Conservation (phyloP, 2,888 invertebrate genomes). For the Fissipunctia ypsillon region DNA sequence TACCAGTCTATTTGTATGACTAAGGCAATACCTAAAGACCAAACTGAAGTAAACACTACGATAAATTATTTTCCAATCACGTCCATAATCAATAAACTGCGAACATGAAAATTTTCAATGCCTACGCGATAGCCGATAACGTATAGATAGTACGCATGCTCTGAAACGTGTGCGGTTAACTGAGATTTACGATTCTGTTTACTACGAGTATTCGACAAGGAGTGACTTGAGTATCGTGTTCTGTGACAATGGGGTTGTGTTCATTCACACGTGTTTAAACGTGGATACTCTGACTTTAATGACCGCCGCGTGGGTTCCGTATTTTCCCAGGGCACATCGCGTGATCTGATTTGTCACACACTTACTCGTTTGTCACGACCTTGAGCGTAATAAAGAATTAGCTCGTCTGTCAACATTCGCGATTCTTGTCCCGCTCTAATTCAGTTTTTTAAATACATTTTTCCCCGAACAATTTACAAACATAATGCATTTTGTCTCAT, state of each 20-base stretch:
- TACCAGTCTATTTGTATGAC: slow-evolving; percentile 24
- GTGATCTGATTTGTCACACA: slow-evolving; percentile 47
- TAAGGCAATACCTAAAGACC: slow-evolving; percentile 12
- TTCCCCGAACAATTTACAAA: slow-evolving; percentile 30
- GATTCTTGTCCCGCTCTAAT: slow-evolving; percentile 22
- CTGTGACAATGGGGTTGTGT: slow-evolving; percentile 53
- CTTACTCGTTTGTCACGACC: slow-evolving; percentile 15
- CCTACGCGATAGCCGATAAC: slow-evolving; percentile 27
- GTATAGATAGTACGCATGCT: slow-evolving; percentile 43
- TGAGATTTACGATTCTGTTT: slow-evolving; percentile 67
- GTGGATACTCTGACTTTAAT: slow-evolving; percentile 6
- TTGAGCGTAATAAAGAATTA: slow-evolving; percentile 33
- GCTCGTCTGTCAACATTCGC: slow-evolving; percentile 18
- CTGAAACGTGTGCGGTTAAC: slow-evolving; percentile 55
- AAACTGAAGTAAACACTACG: slow-evolving; percentile 46
- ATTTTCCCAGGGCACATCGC: slow-evolving; percentile 34
- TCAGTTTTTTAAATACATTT: slow-evolving; percentile 28
- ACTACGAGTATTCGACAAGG: slow-evolving; percentile 58
- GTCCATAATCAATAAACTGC: slow-evolving; percentile 50
- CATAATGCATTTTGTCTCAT: slow-evolving; percentile 48
- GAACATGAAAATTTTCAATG: slow-evolving; percentile 53
- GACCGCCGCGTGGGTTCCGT: slow-evolving; percentile 6
- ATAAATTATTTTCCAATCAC: slow-evolving; percentile 62
- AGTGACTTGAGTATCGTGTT: slow-evolving; percentile 32
- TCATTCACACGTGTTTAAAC: slow-evolving; percentile 48